Evolutionary conservation across 2,888 invertebrate genomes (phyloP).

Genomic region (Nemotelus nigrinus): DNA sequence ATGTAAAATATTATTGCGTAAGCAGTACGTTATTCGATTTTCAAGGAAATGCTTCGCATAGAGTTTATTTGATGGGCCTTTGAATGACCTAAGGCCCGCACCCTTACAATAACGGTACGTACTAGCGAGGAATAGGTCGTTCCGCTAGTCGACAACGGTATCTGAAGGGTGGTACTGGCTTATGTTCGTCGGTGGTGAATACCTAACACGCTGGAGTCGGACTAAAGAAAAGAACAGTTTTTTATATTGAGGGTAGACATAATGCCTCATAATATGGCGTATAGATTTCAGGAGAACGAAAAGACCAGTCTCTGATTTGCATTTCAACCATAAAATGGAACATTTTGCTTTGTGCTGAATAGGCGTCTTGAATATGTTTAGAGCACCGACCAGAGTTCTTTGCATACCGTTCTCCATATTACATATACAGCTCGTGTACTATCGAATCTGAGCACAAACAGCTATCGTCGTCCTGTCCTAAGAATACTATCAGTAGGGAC

Average conservation of each 20-base stretch:
- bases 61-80: constrained; percentile 35
- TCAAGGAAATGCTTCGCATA: constrained; percentile 18
- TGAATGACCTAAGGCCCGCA: constrained; percentile 9
- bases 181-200: no score
- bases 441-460: constrained; percentile 35
- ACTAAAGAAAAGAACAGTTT: background rate
- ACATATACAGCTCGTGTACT: background rate
- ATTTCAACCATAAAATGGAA: constrained; percentile 38
- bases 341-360: constrained; percentile 28
- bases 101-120: no score
- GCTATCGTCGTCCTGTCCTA: background rate
- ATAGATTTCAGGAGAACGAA: constrained; percentile 16
- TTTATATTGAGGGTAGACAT: background rate
- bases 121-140: no score
- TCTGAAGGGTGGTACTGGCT: no score
- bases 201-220: no score
- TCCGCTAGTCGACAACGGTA: no score
- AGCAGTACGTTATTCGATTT: constrained; percentile 42
- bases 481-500: no score
- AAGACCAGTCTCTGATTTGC: constrained; percentile 24
- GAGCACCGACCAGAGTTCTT: constrained; percentile 7
- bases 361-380: constrained; percentile 2
- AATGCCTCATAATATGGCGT: constrained; percentile 9
- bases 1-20: constrained; percentile 50
- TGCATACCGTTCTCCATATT: constrained; percentile 21